Conservation (phyloP, 1,140 invertebrate genomes). For the Kradibia gibbosae region DNA sequence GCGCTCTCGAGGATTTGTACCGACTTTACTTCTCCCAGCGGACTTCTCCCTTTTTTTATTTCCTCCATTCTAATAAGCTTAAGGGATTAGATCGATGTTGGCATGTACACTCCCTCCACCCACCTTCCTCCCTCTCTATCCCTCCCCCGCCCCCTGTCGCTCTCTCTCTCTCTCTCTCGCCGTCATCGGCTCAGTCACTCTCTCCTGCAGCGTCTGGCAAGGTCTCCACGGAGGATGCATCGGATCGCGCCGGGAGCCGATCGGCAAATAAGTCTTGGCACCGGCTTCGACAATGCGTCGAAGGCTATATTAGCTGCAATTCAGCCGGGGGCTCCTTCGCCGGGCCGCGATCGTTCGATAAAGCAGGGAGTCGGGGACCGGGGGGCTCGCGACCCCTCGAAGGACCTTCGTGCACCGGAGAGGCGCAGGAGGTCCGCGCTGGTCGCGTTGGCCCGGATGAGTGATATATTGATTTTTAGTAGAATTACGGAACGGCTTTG, state of each 20-base stretch:
- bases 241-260: too few relatives aligned
- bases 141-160: neutral
- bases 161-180: neutral
- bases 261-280: conserved; percentile 49
- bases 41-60: conserved; percentile 49
- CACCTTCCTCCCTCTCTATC: conserved; percentile 1
- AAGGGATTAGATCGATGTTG: conserved; percentile 64
- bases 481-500: conserved; percentile 9
- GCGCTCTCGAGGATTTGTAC: conserved; percentile 44
- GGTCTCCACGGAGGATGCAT: conserved; percentile 6
- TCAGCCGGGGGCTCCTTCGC: conserved; percentile 27
- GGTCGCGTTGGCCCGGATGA: neutral
- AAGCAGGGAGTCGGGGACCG: neutral
- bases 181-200: neutral
- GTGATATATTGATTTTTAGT: conserved; percentile 42
- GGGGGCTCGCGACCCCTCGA: conserved; percentile 1
- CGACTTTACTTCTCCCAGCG: conserved; percentile 35
- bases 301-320: conserved; percentile 68
- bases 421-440: neutral
- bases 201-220: conserved; percentile 6
- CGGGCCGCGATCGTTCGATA: neutral
- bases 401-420: neutral
- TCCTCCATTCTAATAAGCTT: conserved; percentile 66
- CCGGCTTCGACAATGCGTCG: conserved; percentile 35
- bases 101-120: conserved; percentile 15